Evolutionary conservation across 1,140 invertebrate species (phyloP).

Genomic region (Ectropis grisescens): DNA sequence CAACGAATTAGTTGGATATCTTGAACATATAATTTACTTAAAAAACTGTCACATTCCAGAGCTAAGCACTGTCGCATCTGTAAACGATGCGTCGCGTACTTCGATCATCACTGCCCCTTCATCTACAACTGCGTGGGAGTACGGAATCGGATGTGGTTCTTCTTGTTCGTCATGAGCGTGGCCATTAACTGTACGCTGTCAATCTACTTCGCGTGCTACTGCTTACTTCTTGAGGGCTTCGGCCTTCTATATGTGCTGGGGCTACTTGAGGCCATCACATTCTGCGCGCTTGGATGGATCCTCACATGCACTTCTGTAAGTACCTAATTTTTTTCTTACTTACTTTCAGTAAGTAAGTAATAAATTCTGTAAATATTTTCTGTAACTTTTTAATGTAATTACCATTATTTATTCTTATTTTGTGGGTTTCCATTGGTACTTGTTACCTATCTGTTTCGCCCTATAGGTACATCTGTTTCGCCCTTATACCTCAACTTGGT

Average conservation of each 20-base stretch:
- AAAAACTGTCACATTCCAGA: slow-evolving; percentile 56
- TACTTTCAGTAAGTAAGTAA: slow-evolving; percentile 3
- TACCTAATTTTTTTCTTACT: too few relatives aligned
- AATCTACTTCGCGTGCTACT: slow-evolving; percentile 90
- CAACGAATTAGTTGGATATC: too few relatives aligned
- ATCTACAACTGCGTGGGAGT: slow-evolving; percentile 94
- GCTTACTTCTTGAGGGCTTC: slow-evolving; percentile 87
- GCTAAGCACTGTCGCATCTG: slow-evolving; percentile 94
- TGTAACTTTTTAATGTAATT: background rate
- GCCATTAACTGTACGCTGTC: slow-evolving; percentile 89
- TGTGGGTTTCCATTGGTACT: too few relatives aligned
- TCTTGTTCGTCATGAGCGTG: slow-evolving; percentile 87
- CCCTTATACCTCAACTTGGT: too few relatives aligned
- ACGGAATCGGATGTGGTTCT: slow-evolving; percentile 91
- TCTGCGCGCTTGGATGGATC: slow-evolving; percentile 88
- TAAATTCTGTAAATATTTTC: slow-evolving; percentile 3
- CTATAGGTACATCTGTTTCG: too few relatives aligned
- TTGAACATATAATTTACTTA: too few relatives aligned
- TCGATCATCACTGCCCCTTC: slow-evolving; percentile 96
- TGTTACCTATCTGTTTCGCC: too few relatives aligned
- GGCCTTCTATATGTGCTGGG: slow-evolving; percentile 86
- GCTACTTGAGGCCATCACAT: slow-evolving; percentile 84
- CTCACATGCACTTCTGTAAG: slow-evolving; percentile 90
- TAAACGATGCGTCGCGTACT: slow-evolving; percentile 91
- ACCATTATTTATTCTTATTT: too few relatives aligned